These are phyloP conservation scores for Athalia rosae DNA, from an alignment of 2,888 invertebrate species.

Conservation along the genomic window DNA sequence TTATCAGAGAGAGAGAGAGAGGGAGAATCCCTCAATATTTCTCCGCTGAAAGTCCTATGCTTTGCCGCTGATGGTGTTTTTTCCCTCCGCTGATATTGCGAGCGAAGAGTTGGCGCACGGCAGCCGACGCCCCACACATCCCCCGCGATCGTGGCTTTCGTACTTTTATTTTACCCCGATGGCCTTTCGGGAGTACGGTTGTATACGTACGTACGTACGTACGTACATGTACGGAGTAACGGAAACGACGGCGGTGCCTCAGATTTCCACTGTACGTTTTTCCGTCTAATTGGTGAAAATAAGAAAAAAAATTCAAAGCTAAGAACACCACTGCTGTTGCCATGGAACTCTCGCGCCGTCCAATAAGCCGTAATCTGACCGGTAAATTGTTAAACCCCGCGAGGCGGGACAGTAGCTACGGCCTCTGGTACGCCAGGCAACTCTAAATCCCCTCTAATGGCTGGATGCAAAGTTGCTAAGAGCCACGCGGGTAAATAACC, in stretches of 20 bases:
- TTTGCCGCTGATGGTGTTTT: too few species aligned
- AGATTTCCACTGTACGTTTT: constrained; percentile 12
- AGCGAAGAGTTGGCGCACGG: too few species aligned
- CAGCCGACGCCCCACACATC: neutral
- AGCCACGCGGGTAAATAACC: constrained; percentile 43
- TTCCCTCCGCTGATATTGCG: too few species aligned
- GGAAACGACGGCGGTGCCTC: constrained; percentile 6
- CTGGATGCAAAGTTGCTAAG: constrained; percentile 43
- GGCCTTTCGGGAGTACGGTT: neutral
- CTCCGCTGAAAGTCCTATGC: neutral
- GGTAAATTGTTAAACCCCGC: constrained; percentile 35
- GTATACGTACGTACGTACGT: too few species aligned
- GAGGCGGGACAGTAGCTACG: constrained; percentile 32
- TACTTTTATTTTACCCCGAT: constrained; percentile 3
- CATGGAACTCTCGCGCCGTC: neutral
- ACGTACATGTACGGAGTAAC: neutral
- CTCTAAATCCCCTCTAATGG: constrained; percentile 41
- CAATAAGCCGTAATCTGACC: constrained; percentile 41
- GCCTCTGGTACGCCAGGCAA: constrained; percentile 18
- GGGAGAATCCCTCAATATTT: neutral
- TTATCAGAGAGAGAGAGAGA: neutral
- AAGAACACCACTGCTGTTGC: constrained; percentile 23
- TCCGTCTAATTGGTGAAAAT: constrained; percentile 28
- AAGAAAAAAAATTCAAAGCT: constrained; percentile 29
- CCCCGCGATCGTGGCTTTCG: neutral